These are phyloP conservation scores for Eupithecia dodoneata DNA, from an alignment of 2,888 invertebrate genomes.

Conservation along the genomic window DNA sequence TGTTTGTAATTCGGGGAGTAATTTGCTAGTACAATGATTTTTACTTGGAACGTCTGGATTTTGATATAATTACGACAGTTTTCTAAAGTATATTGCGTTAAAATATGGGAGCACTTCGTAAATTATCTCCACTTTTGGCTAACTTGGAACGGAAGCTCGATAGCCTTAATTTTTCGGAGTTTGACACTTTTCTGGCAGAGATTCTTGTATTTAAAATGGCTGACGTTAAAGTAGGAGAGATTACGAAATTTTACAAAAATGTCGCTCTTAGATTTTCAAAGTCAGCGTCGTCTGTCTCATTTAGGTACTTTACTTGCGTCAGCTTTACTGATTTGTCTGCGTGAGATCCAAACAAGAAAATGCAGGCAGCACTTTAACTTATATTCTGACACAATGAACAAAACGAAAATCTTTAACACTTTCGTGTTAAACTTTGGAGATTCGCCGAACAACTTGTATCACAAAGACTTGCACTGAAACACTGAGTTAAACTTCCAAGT, in stretches of 20 bases:
- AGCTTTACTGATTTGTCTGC: neutral
- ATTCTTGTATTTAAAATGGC: neutral
- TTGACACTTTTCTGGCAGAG: neutral
- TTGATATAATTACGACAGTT: neutral
- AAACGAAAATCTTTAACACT: neutral
- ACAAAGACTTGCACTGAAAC: conserved; percentile 1
- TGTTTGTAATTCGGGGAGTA: neutral
- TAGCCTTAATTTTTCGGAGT: neutral
- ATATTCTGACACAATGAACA: neutral
- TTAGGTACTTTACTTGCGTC: neutral
- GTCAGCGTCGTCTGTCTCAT: neutral
- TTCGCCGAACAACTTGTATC: neutral
- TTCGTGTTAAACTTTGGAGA: neutral
- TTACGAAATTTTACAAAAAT: neutral
- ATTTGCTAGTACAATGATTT: neutral
- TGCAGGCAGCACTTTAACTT: neutral
- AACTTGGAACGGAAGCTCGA: neutral
- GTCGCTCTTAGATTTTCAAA: neutral
- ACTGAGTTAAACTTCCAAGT: neutral
- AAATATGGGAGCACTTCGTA: neutral
- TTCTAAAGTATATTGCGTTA: neutral
- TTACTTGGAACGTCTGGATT: neutral
- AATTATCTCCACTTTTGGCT: neutral
- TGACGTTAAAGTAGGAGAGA: neutral
- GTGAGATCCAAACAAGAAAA: neutral